Conservation (phyloP, 2,797 vertebrate genomes). For the Hydrophis major region DNA sequence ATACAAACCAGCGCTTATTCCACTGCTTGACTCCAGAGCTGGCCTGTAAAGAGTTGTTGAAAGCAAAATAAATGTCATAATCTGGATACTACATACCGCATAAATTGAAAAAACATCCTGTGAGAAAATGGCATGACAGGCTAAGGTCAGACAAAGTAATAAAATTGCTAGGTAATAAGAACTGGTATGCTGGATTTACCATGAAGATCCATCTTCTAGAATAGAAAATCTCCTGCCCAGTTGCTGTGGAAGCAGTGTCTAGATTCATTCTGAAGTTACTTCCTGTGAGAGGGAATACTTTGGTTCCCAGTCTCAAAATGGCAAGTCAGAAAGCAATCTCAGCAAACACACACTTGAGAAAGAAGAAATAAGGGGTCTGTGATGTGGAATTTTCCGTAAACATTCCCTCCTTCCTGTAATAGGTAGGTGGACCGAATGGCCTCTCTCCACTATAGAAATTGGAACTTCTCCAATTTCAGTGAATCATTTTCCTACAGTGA, state of each 20-base stretch:
- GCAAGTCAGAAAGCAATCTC: not conserved
- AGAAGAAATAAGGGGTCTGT: not conserved
- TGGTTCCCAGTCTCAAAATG: not conserved
- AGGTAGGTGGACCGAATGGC: not conserved
- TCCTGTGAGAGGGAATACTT: not conserved
- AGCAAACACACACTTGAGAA: not conserved
- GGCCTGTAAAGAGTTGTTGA: constrained; percentile 71
- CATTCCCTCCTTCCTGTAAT: not conserved
- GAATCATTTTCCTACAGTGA: not conserved
- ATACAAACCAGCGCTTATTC: constrained; percentile 96
- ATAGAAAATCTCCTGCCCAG: not conserved
- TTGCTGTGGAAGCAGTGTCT: not conserved
- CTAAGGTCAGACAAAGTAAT: not conserved
- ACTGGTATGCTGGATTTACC: not conserved
- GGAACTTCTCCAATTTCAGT: not conserved
- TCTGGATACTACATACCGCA: not conserved
- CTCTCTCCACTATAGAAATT: not conserved
- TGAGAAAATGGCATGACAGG: not conserved
- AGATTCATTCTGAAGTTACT: not conserved
- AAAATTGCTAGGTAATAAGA: not conserved
- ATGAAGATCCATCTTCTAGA: not conserved
- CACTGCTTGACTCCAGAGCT: constrained; percentile 95
- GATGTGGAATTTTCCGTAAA: not conserved
- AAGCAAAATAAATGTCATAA: not conserved
- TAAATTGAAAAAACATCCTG: not conserved